Percentiles rank a stretch among this genome's conserved stretches.
Evolutionary conservation across 2,113 vertebrate species (phyloP).

Genomic region (Typhlomys cinereus): DNA sequence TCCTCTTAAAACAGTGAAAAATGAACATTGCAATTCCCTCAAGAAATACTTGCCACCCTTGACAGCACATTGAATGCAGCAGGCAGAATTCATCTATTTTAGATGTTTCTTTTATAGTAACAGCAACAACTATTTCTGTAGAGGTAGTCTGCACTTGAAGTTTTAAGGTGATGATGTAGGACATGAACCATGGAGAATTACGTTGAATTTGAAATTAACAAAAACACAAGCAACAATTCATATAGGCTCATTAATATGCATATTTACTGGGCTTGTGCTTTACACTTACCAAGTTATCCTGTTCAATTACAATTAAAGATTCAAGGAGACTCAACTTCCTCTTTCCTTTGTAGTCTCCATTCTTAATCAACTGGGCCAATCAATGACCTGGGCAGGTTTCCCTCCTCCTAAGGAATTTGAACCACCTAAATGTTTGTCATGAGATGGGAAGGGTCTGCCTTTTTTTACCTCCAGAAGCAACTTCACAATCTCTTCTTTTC

Average conservation of each 20-base stretch:
- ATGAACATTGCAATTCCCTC: neutral
- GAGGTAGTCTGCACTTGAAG: neutral
- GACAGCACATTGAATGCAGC: neutral
- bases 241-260: neutral
- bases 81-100: constrained; percentile 11
- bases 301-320: neutral
- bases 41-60: neutral
- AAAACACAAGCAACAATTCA: neutral
- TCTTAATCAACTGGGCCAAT: too few relatives aligned
- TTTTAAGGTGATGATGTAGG: neutral
- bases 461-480: too few relatives aligned
- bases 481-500: too few relatives aligned
- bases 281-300: constrained; percentile 5
- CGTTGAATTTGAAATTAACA: neutral
- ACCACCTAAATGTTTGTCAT: too few relatives aligned
- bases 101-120: constrained; percentile 2
- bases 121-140: neutral
- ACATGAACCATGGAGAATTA: neutral
- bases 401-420: too few relatives aligned
- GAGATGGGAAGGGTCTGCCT: too few relatives aligned
- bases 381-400: too few relatives aligned
- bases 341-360: too few relatives aligned
- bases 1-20: neutral
- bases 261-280: neutral
- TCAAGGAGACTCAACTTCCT: too few relatives aligned